Conservation (phyloP, 1,140 invertebrate species). For the Ctenoplectra terminalis region DNA sequence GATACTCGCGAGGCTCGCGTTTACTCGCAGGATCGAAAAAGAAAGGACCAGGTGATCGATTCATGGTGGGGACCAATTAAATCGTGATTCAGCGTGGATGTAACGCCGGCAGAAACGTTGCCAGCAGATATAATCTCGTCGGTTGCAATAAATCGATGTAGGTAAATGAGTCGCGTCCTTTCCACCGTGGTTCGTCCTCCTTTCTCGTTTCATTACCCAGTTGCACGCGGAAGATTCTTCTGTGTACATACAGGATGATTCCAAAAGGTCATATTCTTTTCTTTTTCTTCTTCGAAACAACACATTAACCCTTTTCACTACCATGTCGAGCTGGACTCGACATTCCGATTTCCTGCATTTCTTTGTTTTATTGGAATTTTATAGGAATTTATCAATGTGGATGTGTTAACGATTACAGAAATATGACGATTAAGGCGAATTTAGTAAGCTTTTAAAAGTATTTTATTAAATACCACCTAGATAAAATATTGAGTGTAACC, state of each 20-base stretch:
- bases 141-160: slow-evolving; percentile 71
- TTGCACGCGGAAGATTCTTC: slow-evolving; percentile 35
- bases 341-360: too few relatives aligned
- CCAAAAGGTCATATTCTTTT: too few relatives aligned
- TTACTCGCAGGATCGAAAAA: background rate
- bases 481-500: too few relatives aligned
- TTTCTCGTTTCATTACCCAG: slow-evolving; percentile 59
- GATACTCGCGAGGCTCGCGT: background rate
- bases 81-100: slow-evolving; percentile 60
- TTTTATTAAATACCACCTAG: too few relatives aligned
- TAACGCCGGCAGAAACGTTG: slow-evolving; percentile 43
- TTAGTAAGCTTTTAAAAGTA: too few relatives aligned
- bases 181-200: slow-evolving; percentile 55
- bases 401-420: too few relatives aligned
- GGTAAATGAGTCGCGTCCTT: slow-evolving; percentile 69
- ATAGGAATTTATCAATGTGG: too few relatives aligned
- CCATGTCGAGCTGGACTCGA: too few relatives aligned
- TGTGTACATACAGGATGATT: background rate
- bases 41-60: slow-evolving; percentile 58
- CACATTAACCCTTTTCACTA: too few relatives aligned
- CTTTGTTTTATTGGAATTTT: too few relatives aligned
- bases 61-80: slow-evolving; percentile 64
- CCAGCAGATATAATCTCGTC: slow-evolving; percentile 63
- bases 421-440: too few relatives aligned
- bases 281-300: too few relatives aligned